A percentile compares a stretch with the other conserved stretches of the same genome.
Evolutionary conservation across 2,888 invertebrate genomes (phyloP).

Genomic region (Gastracanthus pulcherrimus): DNA sequence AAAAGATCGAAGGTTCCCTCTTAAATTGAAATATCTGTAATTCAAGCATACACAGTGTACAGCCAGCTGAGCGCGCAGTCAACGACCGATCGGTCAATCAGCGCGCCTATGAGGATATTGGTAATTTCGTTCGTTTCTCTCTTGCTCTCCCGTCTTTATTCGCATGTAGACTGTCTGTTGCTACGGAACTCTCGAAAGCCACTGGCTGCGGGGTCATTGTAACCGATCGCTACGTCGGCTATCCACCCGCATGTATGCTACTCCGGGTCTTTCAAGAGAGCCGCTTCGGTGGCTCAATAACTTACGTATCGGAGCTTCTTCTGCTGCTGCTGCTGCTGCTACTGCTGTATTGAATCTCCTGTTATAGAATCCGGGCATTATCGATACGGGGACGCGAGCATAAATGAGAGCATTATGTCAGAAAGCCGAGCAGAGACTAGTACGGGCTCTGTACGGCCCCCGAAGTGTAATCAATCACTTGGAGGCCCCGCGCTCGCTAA

Average conservation of each 20-base stretch:
- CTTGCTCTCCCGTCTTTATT: constrained; percentile 18
- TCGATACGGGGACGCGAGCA: constrained; percentile 66
- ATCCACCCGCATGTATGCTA: constrained; percentile 66
- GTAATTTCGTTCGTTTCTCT: constrained; percentile 68
- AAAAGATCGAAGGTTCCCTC: not conserved
- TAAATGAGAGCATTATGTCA: constrained; percentile 70
- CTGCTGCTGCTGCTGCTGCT: not conserved
- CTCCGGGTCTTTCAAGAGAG: not conserved
- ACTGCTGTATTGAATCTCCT: not conserved
- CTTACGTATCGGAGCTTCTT: not conserved
- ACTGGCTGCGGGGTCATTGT: constrained; percentile 67
- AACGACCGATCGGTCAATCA: constrained; percentile 67
- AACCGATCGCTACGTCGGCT: constrained; percentile 67
- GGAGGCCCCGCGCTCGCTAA: constrained; percentile 53
- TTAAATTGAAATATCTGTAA: constrained; percentile 57
- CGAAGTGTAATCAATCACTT: constrained; percentile 71
- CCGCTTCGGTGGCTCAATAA: constrained; percentile 5
- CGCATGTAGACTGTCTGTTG: not conserved
- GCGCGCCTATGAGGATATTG: constrained; percentile 67
- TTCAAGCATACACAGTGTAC: constrained; percentile 60
- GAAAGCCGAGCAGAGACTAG: constrained; percentile 59
- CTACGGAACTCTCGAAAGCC: constrained; percentile 34
- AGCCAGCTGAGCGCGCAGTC: constrained; percentile 25
- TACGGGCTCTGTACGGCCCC: constrained; percentile 56
- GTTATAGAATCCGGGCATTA: constrained; percentile 70